These are phyloP conservation scores for Bos indicus DNA, from an alignment of 2,113 vertebrate genomes.

Conservation along the genomic window DNA sequence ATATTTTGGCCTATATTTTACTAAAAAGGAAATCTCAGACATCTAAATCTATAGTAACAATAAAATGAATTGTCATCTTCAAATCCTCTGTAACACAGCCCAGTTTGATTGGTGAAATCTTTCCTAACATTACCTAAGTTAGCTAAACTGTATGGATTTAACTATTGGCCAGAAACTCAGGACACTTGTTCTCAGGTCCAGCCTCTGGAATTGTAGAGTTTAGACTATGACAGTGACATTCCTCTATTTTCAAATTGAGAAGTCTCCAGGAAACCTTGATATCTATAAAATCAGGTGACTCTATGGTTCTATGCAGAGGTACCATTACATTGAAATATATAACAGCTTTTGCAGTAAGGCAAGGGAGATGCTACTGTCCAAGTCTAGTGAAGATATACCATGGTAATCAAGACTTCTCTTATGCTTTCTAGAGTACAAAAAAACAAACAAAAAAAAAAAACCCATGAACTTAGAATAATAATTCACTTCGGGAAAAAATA, in stretches of 20 bases:
- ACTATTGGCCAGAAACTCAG: neutral
- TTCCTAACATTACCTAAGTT: neutral
- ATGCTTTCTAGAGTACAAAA: neutral
- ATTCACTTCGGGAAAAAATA: neutral
- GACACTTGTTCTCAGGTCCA: neutral
- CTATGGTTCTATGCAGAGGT: neutral
- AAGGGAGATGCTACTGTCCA: neutral
- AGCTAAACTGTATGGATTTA: neutral
- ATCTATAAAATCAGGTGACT: neutral
- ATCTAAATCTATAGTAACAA: neutral
- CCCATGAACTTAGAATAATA: neutral
- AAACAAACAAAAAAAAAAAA: neutral
- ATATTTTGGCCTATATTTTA: neutral
- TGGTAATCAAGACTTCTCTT: neutral
- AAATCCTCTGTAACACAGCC: neutral
- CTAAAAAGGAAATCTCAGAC: neutral
- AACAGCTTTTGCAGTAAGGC: neutral
- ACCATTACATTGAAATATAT: neutral
- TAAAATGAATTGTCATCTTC: neutral
- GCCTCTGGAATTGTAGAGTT: neutral
- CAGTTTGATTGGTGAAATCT: neutral
- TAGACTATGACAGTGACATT: neutral
- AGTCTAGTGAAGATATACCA: neutral
- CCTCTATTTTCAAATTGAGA: neutral
- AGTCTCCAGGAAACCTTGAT: neutral